Evolutionary conservation across 92 coral and sea anemone species (phyloP).

Genomic region (Micromussa lordhowensis): DNA sequence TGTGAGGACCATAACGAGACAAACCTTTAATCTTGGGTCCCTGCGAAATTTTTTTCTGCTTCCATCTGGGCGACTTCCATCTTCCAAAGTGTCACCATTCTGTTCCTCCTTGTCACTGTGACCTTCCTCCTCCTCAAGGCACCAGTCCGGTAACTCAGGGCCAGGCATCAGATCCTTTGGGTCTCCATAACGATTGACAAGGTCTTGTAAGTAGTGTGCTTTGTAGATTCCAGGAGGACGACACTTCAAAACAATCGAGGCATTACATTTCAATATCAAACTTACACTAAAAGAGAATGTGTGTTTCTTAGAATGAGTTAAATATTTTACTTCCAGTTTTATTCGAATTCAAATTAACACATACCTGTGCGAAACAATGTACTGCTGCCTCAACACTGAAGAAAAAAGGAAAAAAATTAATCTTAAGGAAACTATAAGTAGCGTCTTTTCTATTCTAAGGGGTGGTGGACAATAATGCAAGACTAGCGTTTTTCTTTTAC

Average conservation of each 20-base stretch:
- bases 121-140: constrained; percentile 88
- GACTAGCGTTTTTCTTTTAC: no score
- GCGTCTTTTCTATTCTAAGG: no score
- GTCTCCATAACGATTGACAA: constrained; percentile 83
- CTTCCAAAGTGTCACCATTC: constrained; percentile 49
- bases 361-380: constrained; percentile 69
- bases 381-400: constrained; percentile 88
- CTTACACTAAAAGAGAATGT: no score
- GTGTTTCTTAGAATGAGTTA: no score
- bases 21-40: constrained; percentile 74
- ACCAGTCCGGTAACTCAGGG: constrained; percentile 97
- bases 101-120: constrained; percentile 75
- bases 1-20: no score
- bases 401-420: background rate
- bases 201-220: constrained; percentile 84
- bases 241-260: constrained; percentile 43
- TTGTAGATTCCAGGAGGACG: constrained; percentile 97
- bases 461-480: no score
- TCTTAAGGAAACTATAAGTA: background rate
- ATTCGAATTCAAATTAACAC: background rate
- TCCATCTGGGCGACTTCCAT: constrained; percentile 74
- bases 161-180: constrained; percentile 66
- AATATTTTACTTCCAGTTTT: no score
- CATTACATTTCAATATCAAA: no score
- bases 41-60: constrained; percentile 74